Evolutionary conservation across 2,888 invertebrate genomes (phyloP), one percentile per base, ranked within the genome.

Genomic region (Acleris holmiana): DNA sequence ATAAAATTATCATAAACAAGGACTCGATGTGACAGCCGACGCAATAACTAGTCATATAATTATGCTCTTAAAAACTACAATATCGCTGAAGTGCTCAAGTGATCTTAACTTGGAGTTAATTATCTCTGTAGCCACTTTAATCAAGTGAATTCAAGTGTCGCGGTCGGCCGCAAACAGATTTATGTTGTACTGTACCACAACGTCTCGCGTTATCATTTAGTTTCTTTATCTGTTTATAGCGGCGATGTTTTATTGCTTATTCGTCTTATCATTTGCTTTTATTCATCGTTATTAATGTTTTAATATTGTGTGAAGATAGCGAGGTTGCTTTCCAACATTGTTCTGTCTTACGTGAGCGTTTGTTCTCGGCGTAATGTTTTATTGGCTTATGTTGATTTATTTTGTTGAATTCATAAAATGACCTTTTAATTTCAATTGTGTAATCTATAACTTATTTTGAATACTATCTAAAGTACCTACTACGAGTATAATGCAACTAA

Each of bases 1-100:
- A 65, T 65, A 65, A 44, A 46, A 60, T 65, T 65, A 65, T 55
- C 60, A 65, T 65, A 60, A 65, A 65, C 59, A 65, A 60, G 65
- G 55, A 60, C 55, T 60, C 48, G 29, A 23, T 49, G 21, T 50
- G 65, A 55, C 65, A 59, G 29, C 44, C 60, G 41, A 60, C 40
- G 64, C 51, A 58, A 53, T 51, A 53, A 60, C 65, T 65, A 65
- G 59, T 60, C 18, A 55, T 60, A 55, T 65, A 60, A 65, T 65
- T 59, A 55, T 49, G 60, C 60, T 55, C 49, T 59, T 60, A 60
- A 65, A 65, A 65, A 59, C 44, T 44, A 44, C 17, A 44, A 44
- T 44, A 44, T 60, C 40, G 59, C 60, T 60, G 60, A 55, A 60
- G 60, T 60, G 65, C 60, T 60, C 60, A 60, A 60, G 65, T 60